phyloP scores from a whole-genome alignment of 2,888 invertebrate genomes.

The Campaea margaritaria region DNA sequence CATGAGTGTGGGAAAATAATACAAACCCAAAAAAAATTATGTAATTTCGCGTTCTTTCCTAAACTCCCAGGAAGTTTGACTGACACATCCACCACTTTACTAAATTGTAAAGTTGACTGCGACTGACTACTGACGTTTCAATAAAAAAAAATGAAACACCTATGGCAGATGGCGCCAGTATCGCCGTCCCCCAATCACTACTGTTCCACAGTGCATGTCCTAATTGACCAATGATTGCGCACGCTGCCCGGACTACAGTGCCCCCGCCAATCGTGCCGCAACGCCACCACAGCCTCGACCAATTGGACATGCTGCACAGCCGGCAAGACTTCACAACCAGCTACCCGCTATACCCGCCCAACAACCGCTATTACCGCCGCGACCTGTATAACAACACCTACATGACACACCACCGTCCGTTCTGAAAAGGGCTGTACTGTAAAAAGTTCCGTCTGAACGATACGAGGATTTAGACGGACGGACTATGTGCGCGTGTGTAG shows the following conservation, averaged over 20 bases:
- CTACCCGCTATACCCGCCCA: slow-evolving; percentile 64
- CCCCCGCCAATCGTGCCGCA: slow-evolving; percentile 59
- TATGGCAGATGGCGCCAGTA: neutral
- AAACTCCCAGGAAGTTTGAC: no score
- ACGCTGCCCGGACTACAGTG: slow-evolving; percentile 71
- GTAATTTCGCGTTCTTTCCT: no score
- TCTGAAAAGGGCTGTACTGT: slow-evolving; percentile 83
- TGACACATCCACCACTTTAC: no score
- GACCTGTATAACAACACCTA: slow-evolving; percentile 75
- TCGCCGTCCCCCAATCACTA: neutral
- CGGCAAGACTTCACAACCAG: slow-evolving; percentile 70
- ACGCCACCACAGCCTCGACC: slow-evolving; percentile 80
- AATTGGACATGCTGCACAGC: slow-evolving; percentile 77
- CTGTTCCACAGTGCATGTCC: slow-evolving; percentile 2
- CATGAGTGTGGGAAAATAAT: no score
- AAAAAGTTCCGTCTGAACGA: slow-evolving; percentile 81
- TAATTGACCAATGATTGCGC: slow-evolving; percentile 53
- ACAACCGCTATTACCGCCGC: slow-evolving; percentile 67
- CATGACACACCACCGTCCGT: slow-evolving; percentile 78
- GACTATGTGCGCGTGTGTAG: slow-evolving; percentile 57
- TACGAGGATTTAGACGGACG: slow-evolving; percentile 70
- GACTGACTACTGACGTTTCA: no score
- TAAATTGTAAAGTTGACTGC: no score
- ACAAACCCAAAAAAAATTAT: no score
- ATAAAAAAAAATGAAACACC: no score